phyloP scores from a whole-genome alignment of 2,797 vertebrate genomes.

The Sciaenops ocellatus region DNA sequence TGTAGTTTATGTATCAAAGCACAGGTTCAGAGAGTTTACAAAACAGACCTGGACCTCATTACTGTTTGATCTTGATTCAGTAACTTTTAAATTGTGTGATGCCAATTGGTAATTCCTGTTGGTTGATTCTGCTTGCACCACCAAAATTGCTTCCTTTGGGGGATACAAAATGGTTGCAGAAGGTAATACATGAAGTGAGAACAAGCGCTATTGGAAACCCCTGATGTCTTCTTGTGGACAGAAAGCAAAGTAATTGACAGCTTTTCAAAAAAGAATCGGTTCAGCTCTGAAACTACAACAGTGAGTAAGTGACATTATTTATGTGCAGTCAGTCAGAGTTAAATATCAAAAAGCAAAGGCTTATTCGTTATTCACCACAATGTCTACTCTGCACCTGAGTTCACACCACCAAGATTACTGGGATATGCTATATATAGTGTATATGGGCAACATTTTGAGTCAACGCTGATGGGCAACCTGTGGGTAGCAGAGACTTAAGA shows the following conservation, averaged over 20 bases:
- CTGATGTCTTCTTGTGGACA: slow-evolving; percentile 9
- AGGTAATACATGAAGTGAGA: slow-evolving; percentile 11
- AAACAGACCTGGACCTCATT: slow-evolving; percentile 48
- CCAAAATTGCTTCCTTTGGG: slow-evolving; percentile 9
- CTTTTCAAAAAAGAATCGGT: slow-evolving; percentile 23
- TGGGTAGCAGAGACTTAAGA: background rate
- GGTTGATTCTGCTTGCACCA: slow-evolving; percentile 19
- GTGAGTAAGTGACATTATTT: slow-evolving; percentile 38
- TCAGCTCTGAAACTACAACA: slow-evolving; percentile 41
- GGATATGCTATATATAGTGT: slow-evolving; percentile 21
- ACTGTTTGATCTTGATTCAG: slow-evolving; percentile 29
- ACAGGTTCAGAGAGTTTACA: slow-evolving; percentile 51
- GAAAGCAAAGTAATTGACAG: slow-evolving; percentile 13
- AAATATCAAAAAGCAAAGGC: slow-evolving; percentile 40
- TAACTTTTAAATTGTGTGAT: slow-evolving; percentile 10
- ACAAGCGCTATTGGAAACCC: slow-evolving; percentile 16
- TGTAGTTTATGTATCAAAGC: slow-evolving; percentile 51
- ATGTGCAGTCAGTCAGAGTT: slow-evolving; percentile 57
- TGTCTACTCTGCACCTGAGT: slow-evolving; percentile 72
- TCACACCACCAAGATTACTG: slow-evolving; percentile 47
- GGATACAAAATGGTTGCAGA: slow-evolving; percentile 17
- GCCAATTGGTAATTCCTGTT: slow-evolving; percentile 12
- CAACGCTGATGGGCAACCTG: slow-evolving; percentile 31
- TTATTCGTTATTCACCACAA: slow-evolving; percentile 37
- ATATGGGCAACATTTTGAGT: slow-evolving; percentile 37